These are phyloP conservation scores for Meloe dianella DNA, from an alignment of 2,888 invertebrate genomes.

Conservation along the genomic window DNA sequence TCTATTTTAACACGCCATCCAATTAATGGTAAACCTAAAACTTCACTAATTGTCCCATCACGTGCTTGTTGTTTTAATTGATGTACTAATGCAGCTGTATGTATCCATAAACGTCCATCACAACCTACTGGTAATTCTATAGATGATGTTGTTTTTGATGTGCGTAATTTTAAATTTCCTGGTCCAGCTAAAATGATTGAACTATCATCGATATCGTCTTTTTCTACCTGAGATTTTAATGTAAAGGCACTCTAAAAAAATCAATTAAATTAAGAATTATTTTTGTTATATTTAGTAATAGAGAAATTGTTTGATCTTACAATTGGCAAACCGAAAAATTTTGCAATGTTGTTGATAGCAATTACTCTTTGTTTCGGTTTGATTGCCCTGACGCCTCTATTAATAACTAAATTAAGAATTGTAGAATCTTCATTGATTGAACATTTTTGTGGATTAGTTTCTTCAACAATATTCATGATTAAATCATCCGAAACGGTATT, in stretches of 20 bases:
- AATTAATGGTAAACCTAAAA: constrained; percentile 71
- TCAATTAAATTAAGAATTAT: constrained; percentile 11
- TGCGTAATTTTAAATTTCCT: constrained; percentile 60
- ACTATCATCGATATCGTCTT: constrained; percentile 59
- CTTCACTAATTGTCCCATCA: constrained; percentile 74
- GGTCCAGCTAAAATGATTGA: constrained; percentile 63
- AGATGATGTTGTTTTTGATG: constrained; percentile 59
- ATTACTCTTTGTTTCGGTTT: constrained; percentile 69
- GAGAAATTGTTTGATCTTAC: constrained; percentile 60
- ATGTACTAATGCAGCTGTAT: constrained; percentile 70
- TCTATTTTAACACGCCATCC: constrained; percentile 71
- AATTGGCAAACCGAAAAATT: constrained; percentile 71
- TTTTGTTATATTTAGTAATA: constrained; percentile 14
- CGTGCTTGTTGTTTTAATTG: constrained; percentile 72
- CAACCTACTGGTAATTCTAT: constrained; percentile 75
- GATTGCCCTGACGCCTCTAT: constrained; percentile 69
- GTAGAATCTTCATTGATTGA: constrained; percentile 53
- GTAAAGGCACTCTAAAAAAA: constrained; percentile 62
- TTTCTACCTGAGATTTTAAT: constrained; percentile 59
- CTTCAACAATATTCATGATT: constrained; percentile 67
- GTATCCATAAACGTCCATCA: constrained; percentile 72
- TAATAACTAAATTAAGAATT: constrained; percentile 71
- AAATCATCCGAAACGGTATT: constrained; percentile 69
- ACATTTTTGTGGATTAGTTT: constrained; percentile 48
- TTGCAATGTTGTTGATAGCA: constrained; percentile 74